These are phyloP conservation scores for Diceros bicornis DNA, from an alignment of 2,797 vertebrate genomes.

Conservation along the genomic window DNA sequence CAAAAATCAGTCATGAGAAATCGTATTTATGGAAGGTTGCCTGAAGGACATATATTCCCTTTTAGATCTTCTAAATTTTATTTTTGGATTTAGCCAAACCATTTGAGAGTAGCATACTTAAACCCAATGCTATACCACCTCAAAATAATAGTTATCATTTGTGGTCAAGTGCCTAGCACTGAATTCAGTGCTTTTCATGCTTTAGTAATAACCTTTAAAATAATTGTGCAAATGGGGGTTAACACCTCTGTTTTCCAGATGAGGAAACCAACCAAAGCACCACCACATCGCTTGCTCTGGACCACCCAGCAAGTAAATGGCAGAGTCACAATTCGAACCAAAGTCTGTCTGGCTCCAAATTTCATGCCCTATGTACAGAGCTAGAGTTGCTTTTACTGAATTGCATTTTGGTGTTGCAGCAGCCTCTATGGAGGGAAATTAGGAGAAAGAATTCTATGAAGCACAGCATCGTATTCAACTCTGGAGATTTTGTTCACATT, in stretches of 20 bases:
- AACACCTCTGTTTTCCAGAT: slow-evolving; percentile 4
- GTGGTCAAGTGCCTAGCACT: background rate
- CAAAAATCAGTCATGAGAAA: slow-evolving; percentile 78
- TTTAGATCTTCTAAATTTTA: slow-evolving; percentile 75
- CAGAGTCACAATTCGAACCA: slow-evolving; percentile 34
- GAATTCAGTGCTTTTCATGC: background rate
- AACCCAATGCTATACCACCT: background rate
- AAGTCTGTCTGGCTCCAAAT: slow-evolving; percentile 38
- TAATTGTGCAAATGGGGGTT: background rate
- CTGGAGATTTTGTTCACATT: background rate
- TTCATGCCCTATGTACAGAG: background rate
- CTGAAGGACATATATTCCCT: slow-evolving; percentile 78
- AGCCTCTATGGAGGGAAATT: slow-evolving; percentile 14
- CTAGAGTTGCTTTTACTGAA: slow-evolving; percentile 9
- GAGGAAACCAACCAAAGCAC: background rate
- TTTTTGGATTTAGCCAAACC: slow-evolving; percentile 71
- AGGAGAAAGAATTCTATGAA: slow-evolving; percentile 42
- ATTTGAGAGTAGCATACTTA: slow-evolving; percentile 62
- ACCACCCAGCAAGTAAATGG: slow-evolving; percentile 27
- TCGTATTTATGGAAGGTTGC: slow-evolving; percentile 82
- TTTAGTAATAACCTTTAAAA: slow-evolving; percentile 31
- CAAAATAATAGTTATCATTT: slow-evolving; percentile 42
- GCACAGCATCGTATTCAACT: slow-evolving; percentile 37
- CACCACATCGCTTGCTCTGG: background rate
- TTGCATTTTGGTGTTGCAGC: background rate